Percentiles rank a stretch among this genome's conserved stretches.
phyloP scores from a whole-genome alignment of 2,888 invertebrate species.

The Bembecia ichneumoniformis region DNA sequence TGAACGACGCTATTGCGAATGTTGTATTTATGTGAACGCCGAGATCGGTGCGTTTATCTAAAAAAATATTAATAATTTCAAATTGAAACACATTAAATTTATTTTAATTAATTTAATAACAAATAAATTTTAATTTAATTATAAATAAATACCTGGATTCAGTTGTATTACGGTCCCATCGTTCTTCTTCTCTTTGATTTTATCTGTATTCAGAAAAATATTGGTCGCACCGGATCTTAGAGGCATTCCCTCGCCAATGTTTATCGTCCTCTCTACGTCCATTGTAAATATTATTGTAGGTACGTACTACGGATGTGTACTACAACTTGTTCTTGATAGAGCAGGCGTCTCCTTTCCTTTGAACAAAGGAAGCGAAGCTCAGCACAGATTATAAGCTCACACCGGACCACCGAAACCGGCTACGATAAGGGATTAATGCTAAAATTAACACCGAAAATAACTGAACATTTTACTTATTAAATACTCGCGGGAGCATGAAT shows the following conservation, averaged over 20 bases:
- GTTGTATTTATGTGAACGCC: conserved; percentile 65
- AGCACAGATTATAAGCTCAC: conserved; percentile 37
- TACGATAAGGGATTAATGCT: no score
- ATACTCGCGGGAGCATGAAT: neutral
- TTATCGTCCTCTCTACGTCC: conserved; percentile 56
- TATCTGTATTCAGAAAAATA: conserved; percentile 60
- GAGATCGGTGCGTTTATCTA: conserved; percentile 58
- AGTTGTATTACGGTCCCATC: conserved; percentile 63
- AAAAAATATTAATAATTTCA: conserved; percentile 18
- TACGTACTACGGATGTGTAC: conserved; percentile 29
- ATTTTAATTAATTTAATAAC: no score
- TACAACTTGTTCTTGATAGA: conserved; percentile 34
- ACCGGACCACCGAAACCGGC: conserved; percentile 22
- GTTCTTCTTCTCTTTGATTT: conserved; percentile 44
- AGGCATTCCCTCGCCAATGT: conserved; percentile 54
- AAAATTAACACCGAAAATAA: no score
- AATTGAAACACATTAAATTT: neutral
- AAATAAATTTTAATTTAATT: no score
- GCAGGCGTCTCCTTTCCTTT: conserved; percentile 50
- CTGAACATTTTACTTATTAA: no score
- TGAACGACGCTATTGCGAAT: conserved; percentile 63
- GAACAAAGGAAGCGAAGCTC: conserved; percentile 63
- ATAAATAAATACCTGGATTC: conserved; percentile 48
- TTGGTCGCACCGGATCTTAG: conserved; percentile 58
- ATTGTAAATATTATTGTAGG: conserved; percentile 36